These are phyloP conservation scores for Elysia crispata DNA, from an alignment of 2,888 invertebrate genomes.

Conservation along the genomic window DNA sequence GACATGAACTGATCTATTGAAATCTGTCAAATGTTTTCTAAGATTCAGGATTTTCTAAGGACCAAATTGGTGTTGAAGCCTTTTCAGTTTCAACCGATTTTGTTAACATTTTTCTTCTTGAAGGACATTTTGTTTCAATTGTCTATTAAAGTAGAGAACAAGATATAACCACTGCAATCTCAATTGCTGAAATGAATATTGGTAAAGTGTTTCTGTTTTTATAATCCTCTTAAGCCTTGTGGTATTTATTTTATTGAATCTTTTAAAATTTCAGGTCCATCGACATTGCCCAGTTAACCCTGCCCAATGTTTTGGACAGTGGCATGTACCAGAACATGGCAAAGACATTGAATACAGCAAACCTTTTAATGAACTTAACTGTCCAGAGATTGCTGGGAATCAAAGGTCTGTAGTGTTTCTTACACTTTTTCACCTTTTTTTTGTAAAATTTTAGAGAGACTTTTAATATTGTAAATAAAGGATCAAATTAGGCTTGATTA, in stretches of 20 bases:
- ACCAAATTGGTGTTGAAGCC: not conserved
- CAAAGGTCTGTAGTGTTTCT: constrained; percentile 52
- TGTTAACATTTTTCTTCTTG: not conserved
- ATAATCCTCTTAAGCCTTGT: no score
- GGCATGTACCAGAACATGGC: constrained; percentile 40
- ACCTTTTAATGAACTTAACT: constrained; percentile 58
- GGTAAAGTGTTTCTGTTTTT: no score
- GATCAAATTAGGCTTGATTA: no score
- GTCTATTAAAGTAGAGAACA: no score
- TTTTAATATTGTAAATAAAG: no score
- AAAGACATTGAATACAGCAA: constrained; percentile 57
- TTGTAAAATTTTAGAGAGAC: no score
- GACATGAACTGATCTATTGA: no score
- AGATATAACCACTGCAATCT: not conserved
- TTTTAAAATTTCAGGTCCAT: constrained; percentile 54
- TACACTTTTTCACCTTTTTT: no score
- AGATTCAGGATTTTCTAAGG: no score
- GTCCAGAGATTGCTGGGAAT: constrained; percentile 56
- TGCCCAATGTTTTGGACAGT: constrained; percentile 49
- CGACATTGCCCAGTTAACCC: constrained; percentile 46
- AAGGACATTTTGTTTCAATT: not conserved
- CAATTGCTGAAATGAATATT: not conserved
- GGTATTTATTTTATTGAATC: not conserved
- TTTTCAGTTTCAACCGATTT: not conserved
- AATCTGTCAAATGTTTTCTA: no score